Evolutionary conservation across 1,140 invertebrate genomes (phyloP), one percentile per base, ranked within the genome.

Genomic region (Parapsyche elsis): DNA sequence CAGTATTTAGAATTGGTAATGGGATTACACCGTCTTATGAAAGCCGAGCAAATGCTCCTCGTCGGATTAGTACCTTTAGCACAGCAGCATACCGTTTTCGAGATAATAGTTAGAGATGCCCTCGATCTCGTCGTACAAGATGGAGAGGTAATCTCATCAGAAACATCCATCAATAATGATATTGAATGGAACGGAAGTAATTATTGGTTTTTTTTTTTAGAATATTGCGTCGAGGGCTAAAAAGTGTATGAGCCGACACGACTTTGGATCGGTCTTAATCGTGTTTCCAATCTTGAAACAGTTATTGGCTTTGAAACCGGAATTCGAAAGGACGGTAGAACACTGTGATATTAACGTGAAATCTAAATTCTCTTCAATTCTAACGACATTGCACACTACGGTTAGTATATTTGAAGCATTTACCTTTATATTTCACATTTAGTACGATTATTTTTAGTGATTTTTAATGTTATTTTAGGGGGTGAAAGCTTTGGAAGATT

Each of bases 261-360:
- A 97, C 82, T 97, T 95, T 88, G 92, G 92, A 19, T 93, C 95
- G 0, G 95, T 96, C 16, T 86, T 97, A 59, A 93, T 94, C 0
- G 92, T 97, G 23, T 96, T 97, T 86, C 95, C 95, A 0, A 95
- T 97, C 64, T 87, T 97, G 4, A 95, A 95, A 85, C 94, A 97
- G 84, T 90, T 97, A 0, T 90, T 93, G 1, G 89, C 92, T 30
- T 88, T 97, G 71, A 95, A 95, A 86, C 94, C 95, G 1, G 95
- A 97, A 83, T 95, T 97, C 86, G 95, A 97, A 80, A 90, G 92
- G 76, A 93, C 94, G 5, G 92, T 94, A 38, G 92, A 94, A 84
- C 92, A 92, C 24, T 95, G 94, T 84, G 92, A 94, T 87, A 89
- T 90, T 10, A 91, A 92, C 16, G 91, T 94, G 12, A 89, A 92